phyloP scores from a whole-genome alignment of 2,797 vertebrate genomes.

The Ibycter americanus region DNA sequence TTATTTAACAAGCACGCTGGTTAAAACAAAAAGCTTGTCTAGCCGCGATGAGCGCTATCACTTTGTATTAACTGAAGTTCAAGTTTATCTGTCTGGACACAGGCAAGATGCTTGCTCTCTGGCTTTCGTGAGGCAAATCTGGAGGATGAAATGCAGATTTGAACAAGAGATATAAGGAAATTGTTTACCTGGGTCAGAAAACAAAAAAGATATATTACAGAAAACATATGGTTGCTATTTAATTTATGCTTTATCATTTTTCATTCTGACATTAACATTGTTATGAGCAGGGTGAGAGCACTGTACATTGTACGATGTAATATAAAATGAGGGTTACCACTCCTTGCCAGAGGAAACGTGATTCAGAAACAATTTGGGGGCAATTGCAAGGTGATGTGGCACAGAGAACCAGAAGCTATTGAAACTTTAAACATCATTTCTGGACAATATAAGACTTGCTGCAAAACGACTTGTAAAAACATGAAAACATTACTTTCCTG shows the following conservation, averaged over 20 bases:
- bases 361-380: conserved; percentile 85
- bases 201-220: conserved; percentile 73
- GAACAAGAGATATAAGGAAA: conserved; percentile 45
- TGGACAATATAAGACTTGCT: conserved; percentile 83
- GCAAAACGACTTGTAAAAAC: conserved; percentile 78
- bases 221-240: conserved; percentile 90
- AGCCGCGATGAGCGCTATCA: not conserved
- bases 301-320: conserved; percentile 88
- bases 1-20: not conserved
- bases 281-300: conserved; percentile 73
- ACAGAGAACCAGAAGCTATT: conserved; percentile 84
- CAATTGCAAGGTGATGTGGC: conserved; percentile 83
- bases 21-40: conserved; percentile 19
- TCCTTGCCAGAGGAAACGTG: conserved; percentile 84
- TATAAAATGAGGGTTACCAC: conserved; percentile 84
- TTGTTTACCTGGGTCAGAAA: conserved; percentile 71
- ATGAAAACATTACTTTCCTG: conserved; percentile 70
- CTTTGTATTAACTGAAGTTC: not conserved
- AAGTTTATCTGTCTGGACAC: not conserved
- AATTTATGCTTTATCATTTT: conserved; percentile 91
- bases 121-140: not conserved
- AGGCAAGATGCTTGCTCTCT: not conserved
- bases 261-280: conserved; percentile 87
- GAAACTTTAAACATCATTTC: conserved; percentile 82
- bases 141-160: conserved; percentile 36